These are phyloP conservation scores for Amphiprion clarkii DNA, from an alignment of 2,797 vertebrate genomes.

Conservation along the genomic window DNA sequence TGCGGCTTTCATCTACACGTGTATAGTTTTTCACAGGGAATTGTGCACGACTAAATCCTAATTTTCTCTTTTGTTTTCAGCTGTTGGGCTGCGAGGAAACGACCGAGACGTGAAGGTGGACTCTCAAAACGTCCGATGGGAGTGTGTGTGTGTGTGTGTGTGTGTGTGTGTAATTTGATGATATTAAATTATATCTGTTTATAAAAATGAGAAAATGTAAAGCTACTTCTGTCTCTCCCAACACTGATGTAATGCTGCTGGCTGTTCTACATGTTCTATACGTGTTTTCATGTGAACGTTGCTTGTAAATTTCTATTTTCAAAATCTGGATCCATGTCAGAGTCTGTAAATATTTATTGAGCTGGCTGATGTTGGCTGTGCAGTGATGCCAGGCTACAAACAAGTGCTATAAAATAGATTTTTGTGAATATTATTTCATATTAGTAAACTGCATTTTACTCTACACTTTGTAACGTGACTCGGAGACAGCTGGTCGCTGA, in stretches of 20 bases:
- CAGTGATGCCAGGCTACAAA: not conserved
- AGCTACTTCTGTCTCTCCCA: not conserved
- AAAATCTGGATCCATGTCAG: not conserved
- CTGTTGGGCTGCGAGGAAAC: constrained; percentile 33
- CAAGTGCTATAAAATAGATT: not conserved
- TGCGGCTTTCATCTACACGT: constrained; percentile 1
- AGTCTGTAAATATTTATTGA: not conserved
- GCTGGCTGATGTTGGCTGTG: not conserved
- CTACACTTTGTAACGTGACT: not conserved
- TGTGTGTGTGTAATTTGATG: constrained; percentile 15
- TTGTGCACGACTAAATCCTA: constrained; percentile 39
- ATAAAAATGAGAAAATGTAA: not conserved
- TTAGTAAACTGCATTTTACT: not conserved
- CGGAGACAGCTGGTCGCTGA: not conserved
- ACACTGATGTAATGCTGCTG: not conserved
- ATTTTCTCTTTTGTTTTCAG: constrained; percentile 54
- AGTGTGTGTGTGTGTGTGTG: constrained; percentile 31
- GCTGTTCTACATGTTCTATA: not conserved
- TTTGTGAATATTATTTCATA: not conserved
- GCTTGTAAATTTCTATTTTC: not conserved
- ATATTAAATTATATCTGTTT: not conserved
- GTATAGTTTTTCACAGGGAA: not conserved
- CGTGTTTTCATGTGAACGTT: not conserved
- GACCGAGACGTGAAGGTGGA: constrained; percentile 25
- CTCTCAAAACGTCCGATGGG: constrained; percentile 11